Evolutionary conservation across 1,140 invertebrate genomes (phyloP), one percentile per base, ranked within the genome.

Genomic region (Zaprionus nigranus): DNA sequence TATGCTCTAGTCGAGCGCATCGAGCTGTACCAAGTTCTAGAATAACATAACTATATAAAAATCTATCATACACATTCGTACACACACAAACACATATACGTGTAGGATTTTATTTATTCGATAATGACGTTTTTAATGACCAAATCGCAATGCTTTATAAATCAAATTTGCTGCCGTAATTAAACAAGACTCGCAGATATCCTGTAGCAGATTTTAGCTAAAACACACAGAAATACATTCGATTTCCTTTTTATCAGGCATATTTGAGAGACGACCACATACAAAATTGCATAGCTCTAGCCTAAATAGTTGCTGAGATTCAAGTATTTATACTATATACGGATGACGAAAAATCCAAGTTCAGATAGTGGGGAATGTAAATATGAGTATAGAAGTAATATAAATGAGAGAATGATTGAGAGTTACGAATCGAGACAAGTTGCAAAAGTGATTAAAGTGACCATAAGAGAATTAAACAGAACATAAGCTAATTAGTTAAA

Each of bases 161-260:
- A 79, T 80, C 74, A 72, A 80, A 79, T 72, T 81, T 82, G 71
- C 81, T 82, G 69, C 79, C 75, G 66, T 70, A 63, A 70, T 57
- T 69, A 34, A 43, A 49, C 63, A 73, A 62, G 59, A 58, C 66
- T 75, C 40, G 30, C 66, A 75, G 72, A 62, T 68, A 61, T 22
- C 71, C 57, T 46, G 64, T 74, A 74, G 17, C 20, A 68, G 30
- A 38, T 57, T 73, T 73, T 56, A 61, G n/a, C 71, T 61, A 24
- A 60, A n/a, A 56, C 12, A 51, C 15, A 43, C 26, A 53, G 17
- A 59, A 28, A 57, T 28, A 67, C 30, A 68, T 58, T 26, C 56
- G n/a, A 62, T 49, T 74, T 57, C 36, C 64, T 22, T 43, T 51
- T 24, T 24, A 46, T n/a, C 40, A 46, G 40, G 40, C 40, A 46